These are phyloP conservation scores for Dioctria linearis DNA, from an alignment of 2,888 invertebrate genomes.

Conservation along the genomic window DNA sequence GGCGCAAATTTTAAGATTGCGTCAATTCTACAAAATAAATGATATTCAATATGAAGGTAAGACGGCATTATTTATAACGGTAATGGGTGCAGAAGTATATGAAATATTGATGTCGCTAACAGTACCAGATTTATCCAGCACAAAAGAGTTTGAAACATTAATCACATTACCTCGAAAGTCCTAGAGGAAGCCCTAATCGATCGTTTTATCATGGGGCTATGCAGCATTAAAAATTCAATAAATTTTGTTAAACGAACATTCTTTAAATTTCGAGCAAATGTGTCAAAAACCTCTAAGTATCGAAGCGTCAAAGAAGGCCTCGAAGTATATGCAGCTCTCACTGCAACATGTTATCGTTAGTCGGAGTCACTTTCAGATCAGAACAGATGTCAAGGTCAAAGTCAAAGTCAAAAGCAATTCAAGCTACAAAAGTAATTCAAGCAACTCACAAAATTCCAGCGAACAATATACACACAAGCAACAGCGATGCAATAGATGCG, in stretches of 20 bases:
- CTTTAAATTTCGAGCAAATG: slow-evolving; percentile 39
- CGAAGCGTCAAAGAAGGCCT: slow-evolving; percentile 40
- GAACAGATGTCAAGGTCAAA: neutral
- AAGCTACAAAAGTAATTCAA: too few relatives aligned
- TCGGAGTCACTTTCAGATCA: neutral
- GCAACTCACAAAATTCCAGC: too few relatives aligned
- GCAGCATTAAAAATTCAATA: slow-evolving; percentile 53
- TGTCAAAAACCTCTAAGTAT: slow-evolving; percentile 48
- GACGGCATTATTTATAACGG: slow-evolving; percentile 51
- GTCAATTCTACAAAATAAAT: slow-evolving; percentile 49
- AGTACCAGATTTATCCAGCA: slow-evolving; percentile 44
- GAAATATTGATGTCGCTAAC: slow-evolving; percentile 51
- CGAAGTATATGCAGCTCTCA: slow-evolving; percentile 34
- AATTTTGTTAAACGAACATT: slow-evolving; percentile 28
- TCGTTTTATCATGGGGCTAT: slow-evolving; percentile 60
- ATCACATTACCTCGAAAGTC: too few relatives aligned
- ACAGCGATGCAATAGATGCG: neutral
- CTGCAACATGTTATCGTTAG: slow-evolving; percentile 18
- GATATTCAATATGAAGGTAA: slow-evolving; percentile 49
- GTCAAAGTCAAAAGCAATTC: neutral
- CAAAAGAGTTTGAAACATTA: slow-evolving; percentile 17
- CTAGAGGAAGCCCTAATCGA: slow-evolving; percentile 49
- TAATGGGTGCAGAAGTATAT: slow-evolving; percentile 43
- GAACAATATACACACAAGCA: neutral
- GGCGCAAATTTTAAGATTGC: slow-evolving; percentile 48